A percentile compares a stretch with the other conserved stretches of the same genome.
Conservation (phyloP, 2,113 vertebrate genomes). For the Seriola dumerili region DNA sequence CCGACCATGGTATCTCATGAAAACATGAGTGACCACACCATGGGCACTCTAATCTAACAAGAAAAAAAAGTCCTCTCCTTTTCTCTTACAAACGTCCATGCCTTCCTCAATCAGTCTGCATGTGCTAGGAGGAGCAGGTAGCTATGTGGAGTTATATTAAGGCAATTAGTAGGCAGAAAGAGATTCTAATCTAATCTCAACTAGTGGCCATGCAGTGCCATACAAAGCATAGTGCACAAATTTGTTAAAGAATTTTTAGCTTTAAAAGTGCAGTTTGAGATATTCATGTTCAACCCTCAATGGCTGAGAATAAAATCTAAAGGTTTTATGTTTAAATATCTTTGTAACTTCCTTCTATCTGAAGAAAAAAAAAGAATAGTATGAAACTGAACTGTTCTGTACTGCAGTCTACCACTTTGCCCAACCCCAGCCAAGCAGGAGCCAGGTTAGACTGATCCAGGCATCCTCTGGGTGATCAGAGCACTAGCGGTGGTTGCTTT, state of each 20-base stretch:
- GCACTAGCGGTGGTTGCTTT: conserved; percentile 79
- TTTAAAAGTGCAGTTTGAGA: conserved; percentile 24
- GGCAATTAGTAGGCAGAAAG: conserved; percentile 51
- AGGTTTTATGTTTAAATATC: neutral
- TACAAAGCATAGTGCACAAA: conserved; percentile 54
- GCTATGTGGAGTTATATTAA: conserved; percentile 19
- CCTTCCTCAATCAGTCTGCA: conserved; percentile 1
- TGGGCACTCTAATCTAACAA: conserved; percentile 10
- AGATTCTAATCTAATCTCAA: conserved; percentile 28
- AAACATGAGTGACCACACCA: conserved; percentile 20
- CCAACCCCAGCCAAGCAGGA: conserved; percentile 57
- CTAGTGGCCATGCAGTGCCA: conserved; percentile 68
- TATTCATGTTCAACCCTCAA: neutral
- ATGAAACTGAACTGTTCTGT: conserved; percentile 26
- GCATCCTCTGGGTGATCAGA: conserved; percentile 63
- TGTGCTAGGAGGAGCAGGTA: neutral
- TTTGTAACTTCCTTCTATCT: neutral
- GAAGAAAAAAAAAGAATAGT: conserved; percentile 1
- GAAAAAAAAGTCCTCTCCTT: neutral
- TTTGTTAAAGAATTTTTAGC: conserved; percentile 11
- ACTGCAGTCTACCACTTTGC: conserved; percentile 24
- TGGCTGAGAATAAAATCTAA: neutral
- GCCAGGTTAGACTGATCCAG: conserved; percentile 63
- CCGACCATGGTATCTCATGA: conserved; percentile 15
- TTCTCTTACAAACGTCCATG: neutral